These are phyloP conservation scores for Lepidochitona cinerea DNA, from an alignment of 2,888 invertebrate genomes.

Conservation along the genomic window DNA sequence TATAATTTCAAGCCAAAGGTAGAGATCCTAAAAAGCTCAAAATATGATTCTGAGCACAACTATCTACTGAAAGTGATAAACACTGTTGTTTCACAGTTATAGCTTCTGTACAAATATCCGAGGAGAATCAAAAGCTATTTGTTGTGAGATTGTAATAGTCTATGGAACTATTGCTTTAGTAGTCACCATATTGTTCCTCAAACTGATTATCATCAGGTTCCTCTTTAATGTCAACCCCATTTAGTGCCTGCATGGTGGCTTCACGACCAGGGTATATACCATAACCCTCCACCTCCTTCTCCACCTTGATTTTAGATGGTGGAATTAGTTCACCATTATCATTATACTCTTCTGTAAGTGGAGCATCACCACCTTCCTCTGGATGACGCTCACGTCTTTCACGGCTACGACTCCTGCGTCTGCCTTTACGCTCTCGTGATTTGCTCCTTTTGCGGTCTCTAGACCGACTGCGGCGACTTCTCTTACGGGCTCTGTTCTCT, in stretches of 20 bases:
- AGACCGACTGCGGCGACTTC: slow-evolving; percentile 41
- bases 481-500: slow-evolving; percentile 19
- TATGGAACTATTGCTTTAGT: too few relatives aligned
- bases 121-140: too few relatives aligned
- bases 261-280: not conserved
- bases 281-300: slow-evolving; percentile 31
- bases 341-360: slow-evolving; percentile 6
- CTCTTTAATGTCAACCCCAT: not conserved
- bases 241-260: not conserved
- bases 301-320: slow-evolving; percentile 18
- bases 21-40: too few relatives aligned
- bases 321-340: not conserved
- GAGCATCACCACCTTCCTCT: slow-evolving; percentile 21
- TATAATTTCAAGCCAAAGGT: too few relatives aligned
- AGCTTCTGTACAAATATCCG: too few relatives aligned
- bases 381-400: slow-evolving; percentile 5
- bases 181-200: slow-evolving; percentile 12
- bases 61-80: too few relatives aligned
- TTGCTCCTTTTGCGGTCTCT: slow-evolving; percentile 36
- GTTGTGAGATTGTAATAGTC: too few relatives aligned
- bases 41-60: too few relatives aligned
- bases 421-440: slow-evolving; percentile 17
- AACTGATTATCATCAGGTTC: not conserved
- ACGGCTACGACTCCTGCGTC: slow-evolving; percentile 36
- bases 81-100: too few relatives aligned